Conservation (phyloP, 1,140 invertebrate species). For the Procambarus clarkii region DNA sequence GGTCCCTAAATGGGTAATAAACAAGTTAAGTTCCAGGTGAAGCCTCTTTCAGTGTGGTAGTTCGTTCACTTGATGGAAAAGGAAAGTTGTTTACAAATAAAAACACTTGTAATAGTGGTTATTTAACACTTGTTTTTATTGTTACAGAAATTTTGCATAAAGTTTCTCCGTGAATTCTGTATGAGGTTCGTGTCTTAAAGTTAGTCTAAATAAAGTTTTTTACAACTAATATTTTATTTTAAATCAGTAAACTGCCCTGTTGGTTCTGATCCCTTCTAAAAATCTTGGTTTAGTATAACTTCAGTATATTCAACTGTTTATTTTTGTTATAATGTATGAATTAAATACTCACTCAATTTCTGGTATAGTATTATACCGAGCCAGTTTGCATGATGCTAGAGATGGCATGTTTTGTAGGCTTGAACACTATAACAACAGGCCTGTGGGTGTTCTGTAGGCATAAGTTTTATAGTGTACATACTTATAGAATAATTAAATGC, state of each 20-base stretch:
- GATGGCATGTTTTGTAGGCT: neutral
- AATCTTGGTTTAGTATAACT: neutral
- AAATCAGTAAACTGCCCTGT: slow-evolving; percentile 1
- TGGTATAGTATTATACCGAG: neutral
- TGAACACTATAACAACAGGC: neutral
- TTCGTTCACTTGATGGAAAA: no score
- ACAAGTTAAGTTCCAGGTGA: no score
- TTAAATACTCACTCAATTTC: neutral
- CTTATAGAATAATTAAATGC: neutral
- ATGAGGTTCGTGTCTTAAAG: slow-evolving; percentile 28
- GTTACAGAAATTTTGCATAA: slow-evolving; percentile 37
- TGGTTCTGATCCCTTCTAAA: neutral
- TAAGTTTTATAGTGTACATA: neutral
- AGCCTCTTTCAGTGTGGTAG: no score
- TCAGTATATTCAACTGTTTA: neutral
- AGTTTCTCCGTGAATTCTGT: slow-evolving; percentile 7
- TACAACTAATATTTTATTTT: neutral
- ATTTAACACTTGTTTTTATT: slow-evolving; percentile 7
- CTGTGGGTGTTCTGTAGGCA: neutral
- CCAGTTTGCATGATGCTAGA: neutral
- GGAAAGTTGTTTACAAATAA: no score
- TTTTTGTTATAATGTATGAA: neutral
- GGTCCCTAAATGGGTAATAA: no score
- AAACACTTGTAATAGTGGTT: neutral
- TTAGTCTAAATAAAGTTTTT: neutral